phyloP scores from a whole-genome alignment of 2,888 invertebrate species.

The Drosophila prostipennis region DNA sequence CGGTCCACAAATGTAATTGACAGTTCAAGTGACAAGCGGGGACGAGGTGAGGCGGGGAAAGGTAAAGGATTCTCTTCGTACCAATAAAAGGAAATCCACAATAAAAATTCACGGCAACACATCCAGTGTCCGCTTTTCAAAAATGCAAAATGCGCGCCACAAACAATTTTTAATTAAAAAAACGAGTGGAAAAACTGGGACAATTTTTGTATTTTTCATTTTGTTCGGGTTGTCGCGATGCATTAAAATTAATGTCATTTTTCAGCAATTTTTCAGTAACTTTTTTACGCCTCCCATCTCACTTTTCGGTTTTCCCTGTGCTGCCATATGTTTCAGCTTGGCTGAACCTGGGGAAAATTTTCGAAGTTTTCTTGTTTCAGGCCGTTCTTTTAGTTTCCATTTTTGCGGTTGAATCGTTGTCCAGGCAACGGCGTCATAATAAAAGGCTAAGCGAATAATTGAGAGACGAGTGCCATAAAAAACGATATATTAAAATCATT shows the following conservation, averaged over 20 bases:
- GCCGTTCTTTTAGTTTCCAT: conserved; percentile 16
- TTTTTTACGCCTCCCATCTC: conserved; percentile 17
- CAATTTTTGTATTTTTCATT: conserved; percentile 4
- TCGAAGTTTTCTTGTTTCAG: background rate
- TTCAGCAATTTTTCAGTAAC: conserved; percentile 32
- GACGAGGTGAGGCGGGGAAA: conserved; percentile 14
- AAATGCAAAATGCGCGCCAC: conserved; percentile 38
- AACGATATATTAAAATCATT: background rate
- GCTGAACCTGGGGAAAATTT: conserved; percentile 28
- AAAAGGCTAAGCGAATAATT: conserved; percentile 38
- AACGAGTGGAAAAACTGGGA: conserved; percentile 17
- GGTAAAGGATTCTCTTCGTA: conserved; percentile 22
- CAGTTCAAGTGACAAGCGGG: conserved; percentile 62
- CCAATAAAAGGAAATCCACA: conserved; percentile 28
- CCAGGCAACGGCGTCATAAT: conserved; percentile 34
- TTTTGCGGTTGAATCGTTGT: conserved; percentile 64
- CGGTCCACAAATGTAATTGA: conserved; percentile 69
- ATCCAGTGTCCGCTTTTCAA: conserved; percentile 20
- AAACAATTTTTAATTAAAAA: conserved; percentile 54
- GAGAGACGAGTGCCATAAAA: conserved; percentile 25
- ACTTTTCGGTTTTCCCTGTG: background rate
- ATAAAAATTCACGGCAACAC: conserved; percentile 20
- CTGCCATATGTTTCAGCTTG: conserved; percentile 32
- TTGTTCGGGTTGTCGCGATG: conserved; percentile 20
- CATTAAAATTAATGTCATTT: conserved; percentile 47